A percentile compares a stretch with the other conserved stretches of the same genome.
These are phyloP conservation scores for Eptatretus burgeri DNA, from an alignment of 2,113 vertebrate genomes.

Conservation along the genomic window DNA sequence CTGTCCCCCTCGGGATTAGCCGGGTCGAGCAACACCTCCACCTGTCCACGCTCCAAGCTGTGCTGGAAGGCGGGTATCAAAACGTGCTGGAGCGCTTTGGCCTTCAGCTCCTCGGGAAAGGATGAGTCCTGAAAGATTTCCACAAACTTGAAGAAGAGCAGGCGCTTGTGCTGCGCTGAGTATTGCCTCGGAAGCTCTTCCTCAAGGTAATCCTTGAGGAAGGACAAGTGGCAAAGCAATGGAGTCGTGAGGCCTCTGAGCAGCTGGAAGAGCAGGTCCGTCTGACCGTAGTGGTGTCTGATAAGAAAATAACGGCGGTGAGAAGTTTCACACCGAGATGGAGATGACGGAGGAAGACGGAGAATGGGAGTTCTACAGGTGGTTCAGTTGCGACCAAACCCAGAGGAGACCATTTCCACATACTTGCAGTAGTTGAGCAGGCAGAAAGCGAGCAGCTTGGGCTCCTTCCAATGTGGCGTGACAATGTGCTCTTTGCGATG, in stretches of 20 bases:
- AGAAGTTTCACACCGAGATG: too few relatives aligned
- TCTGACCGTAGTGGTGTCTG: constrained; percentile 76
- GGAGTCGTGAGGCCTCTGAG: constrained; percentile 75
- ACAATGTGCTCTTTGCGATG: constrained; percentile 97
- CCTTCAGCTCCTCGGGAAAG: constrained; percentile 91
- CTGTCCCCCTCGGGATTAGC: constrained; percentile 93
- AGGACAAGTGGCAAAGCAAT: constrained; percentile 98
- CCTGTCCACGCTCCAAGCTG: constrained; percentile 92
- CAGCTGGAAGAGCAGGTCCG: constrained; percentile 86
- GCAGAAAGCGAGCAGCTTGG: constrained; percentile 68
- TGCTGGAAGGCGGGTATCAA: constrained; percentile 75
- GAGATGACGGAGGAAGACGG: constrained; percentile 1
- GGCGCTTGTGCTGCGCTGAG: constrained; percentile 54
- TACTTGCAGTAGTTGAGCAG: constrained; percentile 94
- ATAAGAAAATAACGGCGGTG: too few relatives aligned
- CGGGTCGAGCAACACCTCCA: constrained; percentile 67
- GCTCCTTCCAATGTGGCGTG: constrained; percentile 92
- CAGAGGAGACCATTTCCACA: constrained; percentile 9
- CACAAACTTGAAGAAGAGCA: constrained; percentile 81
- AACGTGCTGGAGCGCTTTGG: constrained; percentile 86
- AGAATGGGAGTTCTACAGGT: too few relatives aligned
- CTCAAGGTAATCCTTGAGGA: constrained; percentile 93
- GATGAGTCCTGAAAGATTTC: constrained; percentile 60
- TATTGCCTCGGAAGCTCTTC: constrained; percentile 89
- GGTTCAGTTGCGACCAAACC: neutral